A percentile compares a stretch with the other conserved stretches of the same genome.
phyloP scores from a whole-genome alignment of 2,113 vertebrate species.

The Arizona elegans region DNA sequence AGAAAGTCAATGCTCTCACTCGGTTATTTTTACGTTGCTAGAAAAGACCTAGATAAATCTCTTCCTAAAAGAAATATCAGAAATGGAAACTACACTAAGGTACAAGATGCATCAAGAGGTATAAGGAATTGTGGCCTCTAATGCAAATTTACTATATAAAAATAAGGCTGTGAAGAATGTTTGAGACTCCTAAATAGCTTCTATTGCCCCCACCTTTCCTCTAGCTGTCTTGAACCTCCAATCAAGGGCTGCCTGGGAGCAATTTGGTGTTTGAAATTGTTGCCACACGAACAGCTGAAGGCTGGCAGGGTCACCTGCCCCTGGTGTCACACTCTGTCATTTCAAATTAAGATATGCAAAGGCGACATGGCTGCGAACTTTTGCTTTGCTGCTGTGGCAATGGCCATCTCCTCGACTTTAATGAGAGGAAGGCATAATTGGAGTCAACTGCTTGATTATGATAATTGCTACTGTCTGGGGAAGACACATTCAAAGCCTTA shows the following conservation, averaged over 20 bases:
- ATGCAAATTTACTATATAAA: conserved; percentile 68
- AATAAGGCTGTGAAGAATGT: conserved; percentile 64
- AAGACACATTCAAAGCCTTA: conserved; percentile 63
- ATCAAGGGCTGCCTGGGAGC: conserved; percentile 78
- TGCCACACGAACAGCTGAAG: conserved; percentile 85
- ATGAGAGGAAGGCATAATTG: conserved; percentile 96
- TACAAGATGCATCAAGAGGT: conserved; percentile 64
- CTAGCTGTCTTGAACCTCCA: conserved; percentile 59
- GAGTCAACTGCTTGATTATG: conserved; percentile 96
- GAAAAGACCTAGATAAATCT: conserved; percentile 44
- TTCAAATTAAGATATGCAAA: conserved; percentile 98
- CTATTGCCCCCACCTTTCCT: conserved; percentile 55
- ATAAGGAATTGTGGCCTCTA: conserved; percentile 60
- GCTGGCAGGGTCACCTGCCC: conserved; percentile 85
- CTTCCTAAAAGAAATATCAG: conserved; percentile 3
- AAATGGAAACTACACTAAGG: conserved; percentile 57
- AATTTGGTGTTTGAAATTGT: conserved; percentile 92
- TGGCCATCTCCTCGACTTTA: conserved; percentile 79
- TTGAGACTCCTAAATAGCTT: conserved; percentile 58
- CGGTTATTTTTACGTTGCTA: conserved; percentile 30
- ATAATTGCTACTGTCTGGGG: conserved; percentile 97
- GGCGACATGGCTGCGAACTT: conserved; percentile 80
- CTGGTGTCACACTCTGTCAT: conserved; percentile 94
- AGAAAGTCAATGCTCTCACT: background rate
- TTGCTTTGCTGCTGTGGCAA: conserved; percentile 70